phyloP scores from a whole-genome alignment of 1,140 invertebrate species.

The Polypedilum pembai region DNA sequence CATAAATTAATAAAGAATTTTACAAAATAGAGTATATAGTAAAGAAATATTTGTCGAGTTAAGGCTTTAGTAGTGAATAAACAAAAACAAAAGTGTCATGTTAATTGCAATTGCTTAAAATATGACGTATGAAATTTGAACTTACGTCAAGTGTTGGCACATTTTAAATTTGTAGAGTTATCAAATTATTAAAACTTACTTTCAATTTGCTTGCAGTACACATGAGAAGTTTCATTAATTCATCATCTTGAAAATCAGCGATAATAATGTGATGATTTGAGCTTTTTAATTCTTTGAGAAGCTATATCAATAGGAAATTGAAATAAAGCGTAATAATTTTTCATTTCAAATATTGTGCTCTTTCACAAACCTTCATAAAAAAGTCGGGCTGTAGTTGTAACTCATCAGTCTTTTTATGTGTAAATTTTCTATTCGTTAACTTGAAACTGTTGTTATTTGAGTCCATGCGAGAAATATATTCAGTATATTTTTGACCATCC shows the following conservation, averaged over 20 bases:
- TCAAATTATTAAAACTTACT: constrained; percentile 35
- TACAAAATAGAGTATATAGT: no score
- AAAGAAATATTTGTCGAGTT: constrained; percentile 15
- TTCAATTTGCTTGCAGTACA: constrained; percentile 66
- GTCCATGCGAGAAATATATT: constrained; percentile 67
- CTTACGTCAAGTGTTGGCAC: background rate
- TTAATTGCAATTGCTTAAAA: background rate
- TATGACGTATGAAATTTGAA: background rate
- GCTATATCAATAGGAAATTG: constrained; percentile 45
- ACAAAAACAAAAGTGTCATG: constrained; percentile 23
- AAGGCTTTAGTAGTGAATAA: background rate
- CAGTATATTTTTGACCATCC: constrained; percentile 71
- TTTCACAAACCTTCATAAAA: no score
- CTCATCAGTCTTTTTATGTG: constrained; percentile 44
- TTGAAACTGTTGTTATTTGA: constrained; percentile 57
- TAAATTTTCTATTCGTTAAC: constrained; percentile 64
- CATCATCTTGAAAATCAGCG: constrained; percentile 63
- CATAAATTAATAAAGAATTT: constrained; percentile 26
- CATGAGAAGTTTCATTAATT: constrained; percentile 58
- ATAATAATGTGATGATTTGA: constrained; percentile 64
- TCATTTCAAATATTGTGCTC: no score
- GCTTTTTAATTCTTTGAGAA: constrained; percentile 59
- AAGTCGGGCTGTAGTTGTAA: constrained; percentile 35
- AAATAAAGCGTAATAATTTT: constrained; percentile 29
- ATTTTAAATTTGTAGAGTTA: background rate